A percentile compares a stretch with the other conserved stretches of the same genome.
Evolutionary conservation across 2,888 invertebrate species (phyloP).

Genomic region (Nematopogon swammerdamellus): DNA sequence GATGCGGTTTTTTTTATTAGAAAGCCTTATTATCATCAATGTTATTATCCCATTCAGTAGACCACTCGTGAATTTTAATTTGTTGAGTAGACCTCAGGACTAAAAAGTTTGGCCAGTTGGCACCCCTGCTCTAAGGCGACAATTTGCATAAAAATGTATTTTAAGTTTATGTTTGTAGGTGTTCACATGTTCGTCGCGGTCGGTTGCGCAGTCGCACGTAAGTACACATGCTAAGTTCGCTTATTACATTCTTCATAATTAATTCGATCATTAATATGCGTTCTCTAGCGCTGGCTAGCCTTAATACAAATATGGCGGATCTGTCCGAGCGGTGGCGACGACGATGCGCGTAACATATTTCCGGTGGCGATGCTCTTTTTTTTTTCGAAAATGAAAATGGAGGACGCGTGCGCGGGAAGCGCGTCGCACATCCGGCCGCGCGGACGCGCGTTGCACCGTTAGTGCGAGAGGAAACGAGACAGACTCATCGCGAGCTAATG

Average conservation of each 20-base stretch:
- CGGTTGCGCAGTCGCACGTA: background rate
- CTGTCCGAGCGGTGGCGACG: background rate
- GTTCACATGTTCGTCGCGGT: background rate
- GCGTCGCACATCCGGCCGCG: constrained; percentile 11
- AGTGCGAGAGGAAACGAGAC: constrained; percentile 8
- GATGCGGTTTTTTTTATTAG: no score
- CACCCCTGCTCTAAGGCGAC: background rate
- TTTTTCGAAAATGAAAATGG: constrained; percentile 17
- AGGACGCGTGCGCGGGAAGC: constrained; percentile 13
- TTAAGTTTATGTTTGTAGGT: background rate
- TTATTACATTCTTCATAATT: background rate
- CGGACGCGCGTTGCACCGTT: constrained; percentile 9
- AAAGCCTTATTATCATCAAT: no score
- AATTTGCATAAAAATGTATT: background rate
- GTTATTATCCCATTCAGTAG: no score
- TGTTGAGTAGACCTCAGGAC: no score
- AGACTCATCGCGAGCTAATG: no score
- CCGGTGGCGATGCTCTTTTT: constrained; percentile 13
- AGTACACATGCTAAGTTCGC: background rate
- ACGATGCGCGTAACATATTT: constrained; percentile 14
- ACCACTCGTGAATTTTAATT: background rate
- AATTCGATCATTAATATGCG: background rate
- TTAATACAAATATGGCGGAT: constrained; percentile 13
- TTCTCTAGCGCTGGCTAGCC: background rate
- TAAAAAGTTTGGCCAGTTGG: no score